Percentiles rank a stretch among this genome's conserved stretches.
These are phyloP conservation scores for Pao palembangensis DNA, from an alignment of 2,113 vertebrate species.

Conservation along the genomic window DNA sequence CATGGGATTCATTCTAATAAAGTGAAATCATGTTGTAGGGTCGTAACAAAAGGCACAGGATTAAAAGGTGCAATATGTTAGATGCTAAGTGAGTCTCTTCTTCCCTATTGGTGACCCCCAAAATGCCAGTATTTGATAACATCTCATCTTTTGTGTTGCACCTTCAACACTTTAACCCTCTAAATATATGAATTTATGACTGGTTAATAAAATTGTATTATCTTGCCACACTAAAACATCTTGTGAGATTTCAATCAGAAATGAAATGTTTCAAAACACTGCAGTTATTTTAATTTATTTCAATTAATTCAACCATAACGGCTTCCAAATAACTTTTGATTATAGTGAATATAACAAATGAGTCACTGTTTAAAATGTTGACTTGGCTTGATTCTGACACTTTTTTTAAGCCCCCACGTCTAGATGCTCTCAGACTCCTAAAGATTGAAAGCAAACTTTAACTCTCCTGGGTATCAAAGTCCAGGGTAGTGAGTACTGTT, in stretches of 20 bases:
- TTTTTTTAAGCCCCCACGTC: no score
- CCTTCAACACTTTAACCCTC: background rate
- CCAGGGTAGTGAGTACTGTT: no score
- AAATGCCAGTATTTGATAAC: background rate
- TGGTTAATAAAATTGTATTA: no score
- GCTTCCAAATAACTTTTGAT: background rate
- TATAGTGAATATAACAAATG: background rate
- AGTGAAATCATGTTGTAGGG: background rate
- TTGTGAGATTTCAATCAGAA: background rate
- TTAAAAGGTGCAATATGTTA: background rate
- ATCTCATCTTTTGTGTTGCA: background rate
- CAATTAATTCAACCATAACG: background rate
- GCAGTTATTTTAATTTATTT: no score
- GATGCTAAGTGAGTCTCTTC: no score
- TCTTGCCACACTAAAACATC: background rate
- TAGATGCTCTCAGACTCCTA: no score
- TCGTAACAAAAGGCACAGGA: background rate
- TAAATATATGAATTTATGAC: background rate
- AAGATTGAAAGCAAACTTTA: no score
- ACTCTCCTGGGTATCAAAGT: no score
- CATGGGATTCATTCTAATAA: background rate
- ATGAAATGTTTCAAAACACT: background rate
- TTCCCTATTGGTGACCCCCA: background rate
- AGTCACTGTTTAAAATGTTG: background rate
- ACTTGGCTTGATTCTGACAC: background rate